Percentiles rank a stretch among this genome's conserved stretches.
Conservation (phyloP, 2,888 invertebrate genomes). For the Dryococelus australis region DNA sequence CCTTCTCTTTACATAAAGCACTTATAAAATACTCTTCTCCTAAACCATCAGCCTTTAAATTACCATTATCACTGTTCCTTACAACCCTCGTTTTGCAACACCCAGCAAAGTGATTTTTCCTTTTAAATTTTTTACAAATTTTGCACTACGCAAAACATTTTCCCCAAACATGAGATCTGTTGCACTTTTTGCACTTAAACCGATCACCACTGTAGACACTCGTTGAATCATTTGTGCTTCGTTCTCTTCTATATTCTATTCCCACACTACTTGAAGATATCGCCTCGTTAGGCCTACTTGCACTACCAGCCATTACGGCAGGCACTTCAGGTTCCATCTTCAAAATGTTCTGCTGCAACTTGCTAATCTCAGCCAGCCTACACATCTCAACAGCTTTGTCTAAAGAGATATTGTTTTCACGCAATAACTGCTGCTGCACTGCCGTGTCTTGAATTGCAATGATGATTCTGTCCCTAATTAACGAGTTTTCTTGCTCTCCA, state of each 20-base stretch:
- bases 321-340: neutral
- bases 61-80: neutral
- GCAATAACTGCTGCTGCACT: neutral
- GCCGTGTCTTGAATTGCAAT: neutral
- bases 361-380: neutral
- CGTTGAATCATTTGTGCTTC: neutral
- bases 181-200: neutral
- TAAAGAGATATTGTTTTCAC: neutral
- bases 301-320: neutral
- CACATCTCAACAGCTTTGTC: neutral
- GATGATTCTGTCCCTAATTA: neutral
- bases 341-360: neutral
- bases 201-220: neutral
- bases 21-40: neutral
- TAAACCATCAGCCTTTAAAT: neutral
- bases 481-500: neutral
- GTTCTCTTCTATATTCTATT: neutral
- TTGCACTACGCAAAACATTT: neutral
- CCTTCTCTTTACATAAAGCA: neutral
- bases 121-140: neutral
- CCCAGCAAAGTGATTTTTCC: neutral
- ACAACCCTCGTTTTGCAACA: neutral
- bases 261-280: neutral
- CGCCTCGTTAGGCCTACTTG: no score
- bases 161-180: neutral